These are phyloP conservation scores for Campodea augens DNA, from an alignment of 1,140 invertebrate species.

Conservation along the genomic window DNA sequence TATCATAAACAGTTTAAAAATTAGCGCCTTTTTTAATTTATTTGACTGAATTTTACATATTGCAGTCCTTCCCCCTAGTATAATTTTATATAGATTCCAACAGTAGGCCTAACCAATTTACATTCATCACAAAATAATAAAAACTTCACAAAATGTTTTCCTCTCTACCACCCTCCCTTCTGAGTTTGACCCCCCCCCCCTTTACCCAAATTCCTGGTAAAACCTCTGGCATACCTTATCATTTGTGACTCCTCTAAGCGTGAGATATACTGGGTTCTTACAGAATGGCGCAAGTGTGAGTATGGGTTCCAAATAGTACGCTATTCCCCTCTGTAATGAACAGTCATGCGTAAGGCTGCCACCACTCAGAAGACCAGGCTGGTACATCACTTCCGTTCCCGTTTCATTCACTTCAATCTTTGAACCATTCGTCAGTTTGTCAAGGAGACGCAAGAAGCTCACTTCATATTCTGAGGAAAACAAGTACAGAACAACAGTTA, in stretches of 20 bases:
- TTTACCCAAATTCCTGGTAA: neutral
- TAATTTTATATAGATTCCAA: too few relatives aligned
- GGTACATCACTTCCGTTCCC: constrained; percentile 71
- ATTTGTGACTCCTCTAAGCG: constrained; percentile 75
- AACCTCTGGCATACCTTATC: constrained; percentile 36
- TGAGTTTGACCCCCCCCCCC: too few relatives aligned
- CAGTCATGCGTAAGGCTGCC: constrained; percentile 77
- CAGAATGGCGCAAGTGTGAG: constrained; percentile 85
- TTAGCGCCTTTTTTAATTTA: too few relatives aligned
- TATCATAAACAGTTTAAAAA: too few relatives aligned
- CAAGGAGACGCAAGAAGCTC: constrained; percentile 69
- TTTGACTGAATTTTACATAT: too few relatives aligned
- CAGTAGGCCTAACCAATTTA: too few relatives aligned
- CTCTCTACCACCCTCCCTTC: too few relatives aligned
- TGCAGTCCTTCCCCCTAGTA: too few relatives aligned
- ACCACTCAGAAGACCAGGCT: constrained; percentile 74
- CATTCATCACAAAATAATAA: too few relatives aligned
- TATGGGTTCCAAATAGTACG: constrained; percentile 81
- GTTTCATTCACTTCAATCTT: constrained; percentile 78
- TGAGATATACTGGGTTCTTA: constrained; percentile 66
- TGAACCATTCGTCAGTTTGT: constrained; percentile 88
- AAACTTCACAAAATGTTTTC: too few relatives aligned
- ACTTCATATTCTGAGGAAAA: constrained; percentile 65
- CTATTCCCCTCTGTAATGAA: constrained; percentile 55
- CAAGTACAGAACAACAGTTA: too few relatives aligned